Evolutionary conservation across 1,140 invertebrate species (phyloP), one percentile per base, ranked within the genome.

Genomic region (Drosophila seguyi): DNA sequence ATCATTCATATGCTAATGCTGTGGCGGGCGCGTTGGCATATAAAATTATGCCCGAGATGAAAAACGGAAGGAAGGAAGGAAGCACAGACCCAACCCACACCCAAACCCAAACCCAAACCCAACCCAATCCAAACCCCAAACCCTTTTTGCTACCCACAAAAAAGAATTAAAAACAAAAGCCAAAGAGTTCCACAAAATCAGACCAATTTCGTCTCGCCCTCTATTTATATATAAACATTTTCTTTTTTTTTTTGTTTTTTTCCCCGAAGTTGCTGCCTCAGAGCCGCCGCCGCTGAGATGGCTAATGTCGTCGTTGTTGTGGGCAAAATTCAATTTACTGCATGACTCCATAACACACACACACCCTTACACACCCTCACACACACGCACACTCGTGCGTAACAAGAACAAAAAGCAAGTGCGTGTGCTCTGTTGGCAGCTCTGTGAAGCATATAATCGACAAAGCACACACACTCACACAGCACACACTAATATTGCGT

Each of bases 291-390:
- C 50, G 52, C 60, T 57, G 85, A 88, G 87, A 88, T 81, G 77
- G 85, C 84, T 88, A 88, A 88, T 88, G 77, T 84, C 81, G 73
- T 84, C 81, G 71, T 88, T 87, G 83, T 87, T 87, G 83, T 88
- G 83, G 84, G 76, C 58, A 84, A 88, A 88, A 88, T 88, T 88
- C 84, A 88, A 88, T 88, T 88, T 88, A 90, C 85, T 88, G 80
- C 68, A 87, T 61, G 80, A 90, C 85, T 88, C 84, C 81, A 88
- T 88, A 75, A 55, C 60, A 73, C 66, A 76, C 75, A 86, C 55
- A 50, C 68, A 62, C 73, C n/a, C n/a, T n/a, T n/a, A 53, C 34
- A 60, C 58, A 31, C 22, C 20, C 0, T n/a, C n/a, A n/a, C 38
- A n/a, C 44, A 61, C 27, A 38, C 29, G 42, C 36, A 36, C 34